A percentile compares a stretch with the other conserved stretches of the same genome.
Evolutionary conservation across 2,113 vertebrate genomes (phyloP).

Genomic region (Chascanopsetta lugubris): DNA sequence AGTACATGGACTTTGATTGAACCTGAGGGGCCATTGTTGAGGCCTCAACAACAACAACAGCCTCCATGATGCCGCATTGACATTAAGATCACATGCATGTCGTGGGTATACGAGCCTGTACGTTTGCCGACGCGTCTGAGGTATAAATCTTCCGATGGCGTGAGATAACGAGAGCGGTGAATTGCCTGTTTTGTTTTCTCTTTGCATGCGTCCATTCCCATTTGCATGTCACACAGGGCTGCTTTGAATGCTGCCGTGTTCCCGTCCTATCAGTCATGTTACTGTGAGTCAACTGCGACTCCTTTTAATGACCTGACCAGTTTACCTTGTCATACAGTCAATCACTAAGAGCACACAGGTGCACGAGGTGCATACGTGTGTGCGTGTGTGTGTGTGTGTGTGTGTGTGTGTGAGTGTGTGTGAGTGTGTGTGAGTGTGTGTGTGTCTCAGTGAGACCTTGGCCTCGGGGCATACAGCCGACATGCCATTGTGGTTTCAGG

Average conservation of each 20-base stretch:
- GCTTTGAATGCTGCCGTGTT: constrained; percentile 7
- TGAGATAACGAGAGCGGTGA: background rate
- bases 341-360: constrained; percentile 52
- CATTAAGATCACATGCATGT: constrained; percentile 5
- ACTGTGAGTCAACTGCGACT: constrained; percentile 39
- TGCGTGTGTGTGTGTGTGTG: constrained; percentile 5
- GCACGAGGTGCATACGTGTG: background rate
- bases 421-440: constrained; percentile 14
- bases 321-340: constrained; percentile 53
- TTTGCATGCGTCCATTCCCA: constrained; percentile 5
- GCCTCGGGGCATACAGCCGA: constrained; percentile 63
- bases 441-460: constrained; percentile 41
- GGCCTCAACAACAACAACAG: no score
- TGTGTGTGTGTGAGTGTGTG: constrained; percentile 37
- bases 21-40: no score
- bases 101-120: background rate
- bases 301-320: constrained; percentile 44
- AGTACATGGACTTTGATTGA: no score
- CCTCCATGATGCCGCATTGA: no score
- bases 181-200: constrained; percentile 2
- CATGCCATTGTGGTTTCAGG: constrained; percentile 54
- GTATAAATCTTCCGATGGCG: background rate
- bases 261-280: constrained; percentile 34
- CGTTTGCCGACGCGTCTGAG: constrained; percentile 20
- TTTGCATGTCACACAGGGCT: constrained; percentile 30